Evolutionary conservation across 2,113 vertebrate species (phyloP).

Genomic region (Hirundichthys speculiger): DNA sequence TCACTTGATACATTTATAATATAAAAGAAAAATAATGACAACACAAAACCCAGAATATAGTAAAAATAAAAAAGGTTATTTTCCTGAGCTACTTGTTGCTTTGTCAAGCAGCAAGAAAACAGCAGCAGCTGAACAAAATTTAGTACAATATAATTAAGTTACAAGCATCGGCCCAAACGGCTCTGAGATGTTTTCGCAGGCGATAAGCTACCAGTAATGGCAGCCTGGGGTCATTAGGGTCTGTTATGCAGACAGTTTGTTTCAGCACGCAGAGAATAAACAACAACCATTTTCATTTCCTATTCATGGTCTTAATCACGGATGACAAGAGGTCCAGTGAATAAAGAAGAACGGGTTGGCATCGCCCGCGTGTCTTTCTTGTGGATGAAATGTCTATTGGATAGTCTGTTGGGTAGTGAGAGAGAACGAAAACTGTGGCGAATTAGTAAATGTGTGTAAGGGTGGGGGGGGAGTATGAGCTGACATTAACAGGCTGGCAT

Average conservation of each 20-base stretch:
- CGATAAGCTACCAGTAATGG: conserved; percentile 57
- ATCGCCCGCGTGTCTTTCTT: conserved; percentile 27
- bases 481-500: conserved; percentile 69
- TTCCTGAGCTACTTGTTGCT: too few relatives aligned
- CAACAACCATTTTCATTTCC: conserved; percentile 62
- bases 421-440: conserved; percentile 57
- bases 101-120: conserved; percentile 14
- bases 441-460: conserved; percentile 57
- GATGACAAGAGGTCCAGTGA: conserved; percentile 63
- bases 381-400: conserved; percentile 43
- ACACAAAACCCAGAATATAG: neutral
- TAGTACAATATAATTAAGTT: conserved; percentile 19
- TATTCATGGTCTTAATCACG: conserved; percentile 71
- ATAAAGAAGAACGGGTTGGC: conserved; percentile 43
- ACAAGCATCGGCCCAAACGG: conserved; percentile 54
- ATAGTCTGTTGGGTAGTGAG: conserved; percentile 41
- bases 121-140: conserved; percentile 18
- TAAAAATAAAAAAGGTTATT: conserved; percentile 8
- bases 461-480: conserved; percentile 17
- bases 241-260: conserved; percentile 64
- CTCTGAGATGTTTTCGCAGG: conserved; percentile 61
- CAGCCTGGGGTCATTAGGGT: conserved; percentile 63
- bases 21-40: too few relatives aligned
- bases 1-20: too few relatives aligned
- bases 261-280: conserved; percentile 44